Evolutionary conservation across 1,140 invertebrate species (phyloP), one percentile per base, ranked within the genome.

Genomic region (Camponotus pennsylvanicus): DNA sequence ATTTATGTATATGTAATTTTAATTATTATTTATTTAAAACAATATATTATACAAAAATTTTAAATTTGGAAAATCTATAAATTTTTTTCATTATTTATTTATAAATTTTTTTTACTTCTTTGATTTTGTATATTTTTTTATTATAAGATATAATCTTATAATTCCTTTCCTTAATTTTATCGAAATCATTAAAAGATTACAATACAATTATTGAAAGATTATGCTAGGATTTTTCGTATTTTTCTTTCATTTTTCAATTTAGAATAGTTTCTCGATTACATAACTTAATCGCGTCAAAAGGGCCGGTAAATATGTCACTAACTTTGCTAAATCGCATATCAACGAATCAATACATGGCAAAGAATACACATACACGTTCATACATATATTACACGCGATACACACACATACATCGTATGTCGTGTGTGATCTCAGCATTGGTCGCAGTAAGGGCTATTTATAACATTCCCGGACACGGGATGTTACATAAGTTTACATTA

Each of bases 401-500:
- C 21, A 67, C 63, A 40, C 73, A 59, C 70, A 49, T 79, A 27
- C 76, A 80, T 6, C 84, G 69, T 88, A 63, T 18, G 21, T 77
- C 32, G 67, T 71, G 67, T 21, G 37, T 21, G 52, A 83, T 82
- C 75, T 55, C 75, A 37, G 76, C 73, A 82, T 86, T 78, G 85
- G 85, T 77, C 85, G 78, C 15, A 45, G 49, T 63, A 80, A 70
- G 34, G 69, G 76, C 80, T 87, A 89, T 89, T 89, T 87, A 87
- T 87, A 87, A 87, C 73, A 55, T 80, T 79, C 55, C 66, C 75
- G 63, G 78, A 90, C 87, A 90, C 73, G 69, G 78, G 78, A 78
- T 76, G 89, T 92, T 92, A 92, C 88, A 87, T 91, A 92, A 92
- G 88, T 69, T 83, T 91, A 90, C 88, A 92, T 92, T 92, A 92